phyloP scores from a whole-genome alignment of 2,888 invertebrate genomes.

The Rhaphigaster nebulosa region DNA sequence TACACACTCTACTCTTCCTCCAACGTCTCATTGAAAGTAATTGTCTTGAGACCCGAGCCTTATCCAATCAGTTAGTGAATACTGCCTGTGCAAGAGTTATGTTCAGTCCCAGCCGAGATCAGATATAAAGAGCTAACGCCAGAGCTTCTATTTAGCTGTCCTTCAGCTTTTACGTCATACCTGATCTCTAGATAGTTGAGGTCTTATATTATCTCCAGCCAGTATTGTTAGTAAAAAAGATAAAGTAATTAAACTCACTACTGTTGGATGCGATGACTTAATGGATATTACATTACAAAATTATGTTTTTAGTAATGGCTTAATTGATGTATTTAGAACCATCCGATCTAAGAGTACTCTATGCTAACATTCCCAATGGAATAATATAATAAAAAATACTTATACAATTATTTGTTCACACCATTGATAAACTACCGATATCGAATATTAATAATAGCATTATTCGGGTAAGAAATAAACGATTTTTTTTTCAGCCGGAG shows the following conservation, averaged over 20 bases:
- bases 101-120: not conserved
- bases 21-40: not conserved
- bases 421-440: not conserved
- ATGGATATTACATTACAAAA: not conserved
- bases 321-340: too few relatives aligned
- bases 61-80: not conserved
- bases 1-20: not conserved
- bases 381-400: not conserved
- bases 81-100: not conserved
- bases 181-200: not conserved
- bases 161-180: not conserved
- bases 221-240: not conserved
- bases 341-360: too few relatives aligned
- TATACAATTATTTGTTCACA: not conserved
- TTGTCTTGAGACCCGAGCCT: not conserved
- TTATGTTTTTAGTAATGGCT: too few relatives aligned
- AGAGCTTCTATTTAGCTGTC: not conserved
- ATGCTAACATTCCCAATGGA: too few relatives aligned
- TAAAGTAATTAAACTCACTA: not conserved
- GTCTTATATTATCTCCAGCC: not conserved
- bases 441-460: not conserved
- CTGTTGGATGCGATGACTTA: not conserved
- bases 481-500: not conserved
- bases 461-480: not conserved
- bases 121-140: not conserved